These are phyloP conservation scores for Ormia ochracea DNA, from an alignment of 2,888 invertebrate genomes.

Conservation along the genomic window DNA sequence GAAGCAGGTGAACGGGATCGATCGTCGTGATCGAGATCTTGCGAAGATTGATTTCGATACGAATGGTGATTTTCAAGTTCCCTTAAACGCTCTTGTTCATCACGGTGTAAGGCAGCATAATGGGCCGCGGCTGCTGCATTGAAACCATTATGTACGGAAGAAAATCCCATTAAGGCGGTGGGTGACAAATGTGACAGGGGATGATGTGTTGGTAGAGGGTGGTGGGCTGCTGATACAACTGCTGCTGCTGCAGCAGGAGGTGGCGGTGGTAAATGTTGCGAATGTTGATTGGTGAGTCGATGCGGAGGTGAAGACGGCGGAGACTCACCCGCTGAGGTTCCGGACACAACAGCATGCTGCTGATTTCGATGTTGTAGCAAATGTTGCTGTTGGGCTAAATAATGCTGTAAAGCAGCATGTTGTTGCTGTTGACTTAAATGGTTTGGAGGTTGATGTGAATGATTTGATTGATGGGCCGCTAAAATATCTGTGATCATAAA, in stretches of 20 bases:
- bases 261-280: conserved; percentile 60
- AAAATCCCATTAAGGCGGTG: conserved; percentile 62
- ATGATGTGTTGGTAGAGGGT: conserved; percentile 66
- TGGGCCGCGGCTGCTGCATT: conserved; percentile 62
- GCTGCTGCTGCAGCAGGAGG: conserved; percentile 56
- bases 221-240: conserved; percentile 29
- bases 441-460: conserved; percentile 68
- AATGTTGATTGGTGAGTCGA: conserved; percentile 35
- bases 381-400: conserved; percentile 72
- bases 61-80: conserved; percentile 56
- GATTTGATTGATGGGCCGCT: conserved; percentile 76
- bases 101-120: conserved; percentile 64
- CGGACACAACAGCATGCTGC: conserved; percentile 66
- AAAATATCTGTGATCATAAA: conserved; percentile 95
- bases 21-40: conserved; percentile 71
- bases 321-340: conserved; percentile 64
- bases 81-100: conserved; percentile 64
- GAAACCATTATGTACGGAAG: conserved; percentile 58
- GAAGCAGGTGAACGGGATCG: conserved; percentile 76
- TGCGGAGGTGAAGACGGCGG: conserved; percentile 66
- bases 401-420: conserved; percentile 68
- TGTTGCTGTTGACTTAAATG: conserved; percentile 67
- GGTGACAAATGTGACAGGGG: conserved; percentile 67
- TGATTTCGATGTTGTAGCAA: conserved; percentile 65
- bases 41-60: conserved; percentile 59